These are phyloP conservation scores for Acanthosepion lycidas DNA, from an alignment of 2,888 invertebrate species.

Conservation along the genomic window DNA sequence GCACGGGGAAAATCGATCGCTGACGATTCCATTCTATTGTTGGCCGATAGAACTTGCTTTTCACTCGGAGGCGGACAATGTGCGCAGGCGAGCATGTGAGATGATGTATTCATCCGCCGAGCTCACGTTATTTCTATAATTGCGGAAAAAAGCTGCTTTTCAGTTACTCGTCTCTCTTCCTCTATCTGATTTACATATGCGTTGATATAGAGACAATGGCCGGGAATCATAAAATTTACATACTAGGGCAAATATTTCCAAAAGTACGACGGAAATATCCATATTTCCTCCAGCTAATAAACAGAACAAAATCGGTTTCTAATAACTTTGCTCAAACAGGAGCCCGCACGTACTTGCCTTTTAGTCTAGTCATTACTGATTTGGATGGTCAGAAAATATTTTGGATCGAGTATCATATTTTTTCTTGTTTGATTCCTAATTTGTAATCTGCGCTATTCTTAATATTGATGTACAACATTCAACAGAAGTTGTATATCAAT, in stretches of 20 bases:
- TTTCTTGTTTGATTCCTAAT: too few relatives aligned
- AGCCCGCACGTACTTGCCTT: too few relatives aligned
- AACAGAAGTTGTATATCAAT: too few relatives aligned
- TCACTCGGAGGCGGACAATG: neutral
- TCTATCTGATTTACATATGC: neutral
- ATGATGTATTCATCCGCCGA: neutral
- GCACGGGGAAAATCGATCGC: neutral
- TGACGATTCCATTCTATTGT: neutral
- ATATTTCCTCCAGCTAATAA: neutral
- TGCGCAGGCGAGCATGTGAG: conserved; percentile 6
- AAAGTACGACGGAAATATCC: neutral
- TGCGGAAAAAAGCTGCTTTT: neutral
- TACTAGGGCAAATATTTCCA: neutral
- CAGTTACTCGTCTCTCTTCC: neutral
- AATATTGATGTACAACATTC: too few relatives aligned
- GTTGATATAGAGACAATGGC: neutral
- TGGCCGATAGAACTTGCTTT: neutral
- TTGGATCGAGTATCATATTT: too few relatives aligned
- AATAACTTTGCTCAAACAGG: too few relatives aligned
- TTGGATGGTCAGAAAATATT: too few relatives aligned
- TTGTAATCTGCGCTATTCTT: too few relatives aligned
- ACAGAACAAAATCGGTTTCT: too few relatives aligned
- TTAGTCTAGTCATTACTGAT: too few relatives aligned
- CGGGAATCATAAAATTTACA: neutral
- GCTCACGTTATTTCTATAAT: neutral